A percentile compares a stretch with the other conserved stretches of the same genome.
These are phyloP conservation scores for Lutjanus erythropterus DNA, from an alignment of 2,113 vertebrate species.

Conservation along the genomic window DNA sequence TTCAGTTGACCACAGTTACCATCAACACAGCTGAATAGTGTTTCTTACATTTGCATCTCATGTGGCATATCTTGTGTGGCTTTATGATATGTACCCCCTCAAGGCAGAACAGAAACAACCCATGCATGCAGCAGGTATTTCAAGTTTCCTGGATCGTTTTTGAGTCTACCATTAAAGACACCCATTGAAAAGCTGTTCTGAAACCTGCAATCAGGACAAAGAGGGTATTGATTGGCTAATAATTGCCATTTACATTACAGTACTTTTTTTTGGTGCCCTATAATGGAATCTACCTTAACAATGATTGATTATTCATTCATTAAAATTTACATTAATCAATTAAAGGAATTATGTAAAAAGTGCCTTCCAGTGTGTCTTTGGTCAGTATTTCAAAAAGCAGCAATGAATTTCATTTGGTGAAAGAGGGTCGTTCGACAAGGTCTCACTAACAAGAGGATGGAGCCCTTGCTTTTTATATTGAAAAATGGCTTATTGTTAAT, in stretches of 20 bases:
- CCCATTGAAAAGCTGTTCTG: background rate
- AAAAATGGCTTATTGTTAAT: background rate
- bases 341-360: conserved; percentile 10
- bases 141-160: background rate
- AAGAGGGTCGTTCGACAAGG: background rate
- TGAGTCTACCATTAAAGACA: background rate
- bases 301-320: conserved; percentile 26
- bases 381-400: background rate
- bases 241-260: conserved; percentile 1
- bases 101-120: background rate
- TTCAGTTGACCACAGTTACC: too few species aligned
- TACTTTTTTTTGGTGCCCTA: background rate
- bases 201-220: background rate
- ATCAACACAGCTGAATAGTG: too few species aligned
- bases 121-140: background rate
- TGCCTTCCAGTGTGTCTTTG: background rate
- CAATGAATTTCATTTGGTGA: conserved; percentile 4
- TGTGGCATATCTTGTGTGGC: background rate
- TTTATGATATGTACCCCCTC: background rate
- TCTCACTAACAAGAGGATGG: background rate
- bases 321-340: conserved; percentile 33
- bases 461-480: background rate
- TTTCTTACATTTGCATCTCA: background rate
- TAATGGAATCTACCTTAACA: conserved; percentile 10
- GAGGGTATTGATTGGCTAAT: conserved; percentile 11